Percentiles rank a stretch among this genome's conserved stretches.
These are phyloP conservation scores for Lordiphosa mommai DNA, from an alignment of 1,140 invertebrate species.

Conservation along the genomic window DNA sequence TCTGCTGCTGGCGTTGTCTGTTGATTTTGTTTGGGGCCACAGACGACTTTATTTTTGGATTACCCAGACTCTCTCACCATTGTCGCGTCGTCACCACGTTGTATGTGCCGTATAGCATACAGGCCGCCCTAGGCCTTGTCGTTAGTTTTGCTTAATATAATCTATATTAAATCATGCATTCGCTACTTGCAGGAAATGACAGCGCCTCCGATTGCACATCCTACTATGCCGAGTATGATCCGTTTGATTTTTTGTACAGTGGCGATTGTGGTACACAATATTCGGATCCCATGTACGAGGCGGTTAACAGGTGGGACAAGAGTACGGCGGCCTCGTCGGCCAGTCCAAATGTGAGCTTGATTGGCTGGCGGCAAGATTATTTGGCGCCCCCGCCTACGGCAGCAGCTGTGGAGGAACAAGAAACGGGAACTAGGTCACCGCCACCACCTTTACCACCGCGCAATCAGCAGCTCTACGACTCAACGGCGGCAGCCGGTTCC, in stretches of 20 bases:
- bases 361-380: conserved; percentile 81
- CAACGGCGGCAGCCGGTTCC: neutral
- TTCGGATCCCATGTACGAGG: conserved; percentile 88
- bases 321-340: conserved; percentile 76
- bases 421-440: conserved; percentile 42
- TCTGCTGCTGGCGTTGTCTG: conserved; percentile 16
- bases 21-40: conserved; percentile 10
- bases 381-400: conserved; percentile 13
- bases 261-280: conserved; percentile 85
- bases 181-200: conserved; percentile 76
- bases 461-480: conserved; percentile 71
- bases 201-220: conserved; percentile 80
- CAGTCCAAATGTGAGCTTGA: conserved; percentile 81
- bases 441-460: conserved; percentile 81
- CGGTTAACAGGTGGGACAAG: conserved; percentile 85
- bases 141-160: conserved; percentile 3
- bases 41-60: conserved; percentile 65
- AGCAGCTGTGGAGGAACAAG: neutral
- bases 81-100: neutral
- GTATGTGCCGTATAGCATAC: conserved; percentile 1
- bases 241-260: conserved; percentile 90
- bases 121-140: too few species aligned
- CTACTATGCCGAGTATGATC: conserved; percentile 92
- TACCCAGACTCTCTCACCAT: neutral
- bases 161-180: conserved; percentile 59